These are phyloP conservation scores for Anthophora plumipes DNA, from an alignment of 2,888 invertebrate species.

Conservation along the genomic window DNA sequence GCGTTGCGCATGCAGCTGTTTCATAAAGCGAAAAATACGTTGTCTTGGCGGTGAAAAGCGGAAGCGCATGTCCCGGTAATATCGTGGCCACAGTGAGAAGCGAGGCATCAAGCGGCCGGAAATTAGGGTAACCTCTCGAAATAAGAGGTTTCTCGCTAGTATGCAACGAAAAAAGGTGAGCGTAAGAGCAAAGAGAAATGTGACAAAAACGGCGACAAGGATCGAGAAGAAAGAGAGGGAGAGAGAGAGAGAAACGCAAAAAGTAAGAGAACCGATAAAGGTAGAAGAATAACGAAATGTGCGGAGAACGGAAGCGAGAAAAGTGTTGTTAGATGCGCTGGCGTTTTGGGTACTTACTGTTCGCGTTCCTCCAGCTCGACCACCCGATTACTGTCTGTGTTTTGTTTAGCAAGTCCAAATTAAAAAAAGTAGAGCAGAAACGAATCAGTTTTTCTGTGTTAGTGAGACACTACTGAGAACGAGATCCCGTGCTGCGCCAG, in stretches of 20 bases:
- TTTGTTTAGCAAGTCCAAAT: constrained; percentile 85
- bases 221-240: not conserved
- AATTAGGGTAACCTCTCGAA: constrained; percentile 40
- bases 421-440: constrained; percentile 86
- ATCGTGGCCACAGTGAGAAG: constrained; percentile 22
- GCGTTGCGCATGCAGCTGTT: constrained; percentile 26
- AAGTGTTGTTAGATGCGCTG: constrained; percentile 54
- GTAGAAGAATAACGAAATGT: not conserved
- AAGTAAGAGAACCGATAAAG: not conserved
- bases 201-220: constrained; percentile 9
- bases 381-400: constrained; percentile 91
- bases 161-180: not conserved
- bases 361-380: constrained; percentile 92
- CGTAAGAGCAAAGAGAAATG: not conserved
- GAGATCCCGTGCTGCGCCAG: constrained; percentile 34
- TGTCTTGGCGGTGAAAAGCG: constrained; percentile 23
- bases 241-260: not conserved
- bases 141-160: constrained; percentile 20
- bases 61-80: constrained; percentile 20
- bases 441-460: constrained; percentile 84
- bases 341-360: constrained; percentile 90
- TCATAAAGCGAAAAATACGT: constrained; percentile 37
- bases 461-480: constrained; percentile 76
- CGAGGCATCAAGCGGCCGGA: constrained; percentile 24
- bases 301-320: constrained; percentile 2